Evolutionary conservation across 1,140 invertebrate species (phyloP), one percentile per base, ranked within the genome.

Genomic region (Drosophila nigromelanica): DNA sequence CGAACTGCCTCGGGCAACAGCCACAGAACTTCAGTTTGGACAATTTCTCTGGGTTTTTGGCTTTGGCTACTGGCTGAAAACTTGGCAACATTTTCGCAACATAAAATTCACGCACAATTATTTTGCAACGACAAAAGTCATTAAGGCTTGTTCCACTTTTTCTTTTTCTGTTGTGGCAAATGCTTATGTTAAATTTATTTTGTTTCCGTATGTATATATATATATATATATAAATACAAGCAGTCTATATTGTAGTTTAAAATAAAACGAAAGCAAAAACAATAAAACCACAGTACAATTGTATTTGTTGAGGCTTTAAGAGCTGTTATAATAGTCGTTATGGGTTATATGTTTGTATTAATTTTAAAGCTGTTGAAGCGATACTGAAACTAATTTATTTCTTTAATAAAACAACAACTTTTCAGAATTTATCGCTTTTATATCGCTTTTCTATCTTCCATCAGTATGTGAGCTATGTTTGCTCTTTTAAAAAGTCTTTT

Each of bases 111-210:
- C 82, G 82, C 82, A 87, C 81, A 86, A 87, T 86, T 86, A 86
- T 86, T 86, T 87, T 82, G 75, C 82, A 87, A 82, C 78, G 78
- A 87, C 82, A 87, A 87, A 87, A 87, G 82, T 87, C 82, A 87
- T 87, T 87, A 87, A 82, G 87, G 78, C 76, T 82, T 54, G 42
- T 50, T 18, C 55, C 30, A 37, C 10, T 60, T 37, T 47, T 37
- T 39, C 48, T 55, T 50, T 62, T 30, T 18, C 11, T 52, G 18
- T 56, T 63, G 66, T 83, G 77, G 78, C 78, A 80, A 80, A 80
- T 81, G 63, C 86, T 86, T 75, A 79, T 83, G 72, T 78, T 72
- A 68, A 83, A 83, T 83, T 79, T 83, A 79, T 83, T 83, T 83
- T 51, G 73, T 83, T 76, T 82, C 80, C 76, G 80, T 66, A 24